Percentiles rank a stretch among this genome's conserved stretches.
Conservation (phyloP, 2,888 invertebrate genomes). For the Agrilus biguttatus region DNA sequence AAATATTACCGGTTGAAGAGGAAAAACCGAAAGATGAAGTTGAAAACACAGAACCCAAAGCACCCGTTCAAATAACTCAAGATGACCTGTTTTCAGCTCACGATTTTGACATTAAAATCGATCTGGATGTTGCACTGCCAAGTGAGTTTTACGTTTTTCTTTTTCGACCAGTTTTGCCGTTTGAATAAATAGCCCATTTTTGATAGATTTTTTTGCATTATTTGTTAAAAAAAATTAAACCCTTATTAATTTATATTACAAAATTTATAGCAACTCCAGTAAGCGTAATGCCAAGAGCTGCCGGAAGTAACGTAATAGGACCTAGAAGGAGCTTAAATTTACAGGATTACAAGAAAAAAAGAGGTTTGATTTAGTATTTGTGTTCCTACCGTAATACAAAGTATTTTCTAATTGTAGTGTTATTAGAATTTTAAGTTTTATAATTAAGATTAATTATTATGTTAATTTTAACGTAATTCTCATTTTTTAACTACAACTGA, state of each 20-base stretch:
- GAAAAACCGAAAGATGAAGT: conserved; percentile 17
- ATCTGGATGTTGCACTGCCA: conserved; percentile 69
- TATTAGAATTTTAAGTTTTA: too few species aligned
- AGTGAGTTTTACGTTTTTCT: conserved; percentile 41
- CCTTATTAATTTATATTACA: conserved; percentile 6
- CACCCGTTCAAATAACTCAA: conserved; percentile 30
- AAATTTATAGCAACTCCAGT: conserved; percentile 49
- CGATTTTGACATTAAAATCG: conserved; percentile 93
- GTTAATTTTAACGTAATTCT: neutral
- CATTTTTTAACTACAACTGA: neutral
- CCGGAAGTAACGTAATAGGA: conserved; percentile 60
- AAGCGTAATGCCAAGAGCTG: conserved; percentile 58
- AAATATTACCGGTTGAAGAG: conserved; percentile 18
- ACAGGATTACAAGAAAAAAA: conserved; percentile 86
- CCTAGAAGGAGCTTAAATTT: conserved; percentile 76
- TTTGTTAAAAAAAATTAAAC: neutral
- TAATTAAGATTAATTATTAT: conserved; percentile 4
- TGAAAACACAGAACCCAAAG: conserved; percentile 8
- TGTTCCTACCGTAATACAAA: neutral
- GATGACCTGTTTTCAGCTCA: conserved; percentile 49
- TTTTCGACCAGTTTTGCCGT: neutral
- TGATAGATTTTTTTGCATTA: conserved; percentile 1
- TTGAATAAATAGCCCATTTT: too few species aligned
- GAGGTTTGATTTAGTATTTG: conserved; percentile 57
- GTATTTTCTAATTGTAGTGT: neutral